These are phyloP conservation scores for Yponomeuta malinellus DNA, from an alignment of 2,888 invertebrate species.

Conservation along the genomic window DNA sequence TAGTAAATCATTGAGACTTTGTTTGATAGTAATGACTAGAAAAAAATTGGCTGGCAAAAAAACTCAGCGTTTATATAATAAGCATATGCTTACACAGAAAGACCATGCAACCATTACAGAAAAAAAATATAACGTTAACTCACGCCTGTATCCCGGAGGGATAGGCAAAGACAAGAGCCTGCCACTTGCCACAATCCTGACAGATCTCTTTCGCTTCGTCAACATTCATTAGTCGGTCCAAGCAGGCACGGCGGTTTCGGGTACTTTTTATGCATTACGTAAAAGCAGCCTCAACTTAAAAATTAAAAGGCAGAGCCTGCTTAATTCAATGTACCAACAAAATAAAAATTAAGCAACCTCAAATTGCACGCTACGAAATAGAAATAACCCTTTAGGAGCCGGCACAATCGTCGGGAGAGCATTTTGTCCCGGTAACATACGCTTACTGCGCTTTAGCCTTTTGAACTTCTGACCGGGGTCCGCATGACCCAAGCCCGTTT, in stretches of 20 bases:
- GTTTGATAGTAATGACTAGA: no score
- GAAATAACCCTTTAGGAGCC: not conserved
- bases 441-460: not conserved
- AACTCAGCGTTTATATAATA: no score
- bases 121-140: no score
- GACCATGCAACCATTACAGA: not conserved
- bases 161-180: no score
- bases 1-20: no score
- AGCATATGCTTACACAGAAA: not conserved
- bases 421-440: not conserved
- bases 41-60: no score
- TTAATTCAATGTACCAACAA: not conserved
- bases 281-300: not conserved
- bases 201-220: no score
- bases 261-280: no score
- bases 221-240: no score
- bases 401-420: not conserved
- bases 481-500: slow-evolving; percentile 17
- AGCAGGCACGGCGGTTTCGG: no score
- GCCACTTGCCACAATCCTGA: no score
- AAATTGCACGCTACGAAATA: not conserved
- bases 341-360: not conserved
- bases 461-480: slow-evolving; percentile 10
- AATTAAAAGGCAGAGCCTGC: not conserved
- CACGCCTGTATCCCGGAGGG: no score